Conservation (phyloP, 2,113 vertebrate genomes). For the Otus sunia region DNA sequence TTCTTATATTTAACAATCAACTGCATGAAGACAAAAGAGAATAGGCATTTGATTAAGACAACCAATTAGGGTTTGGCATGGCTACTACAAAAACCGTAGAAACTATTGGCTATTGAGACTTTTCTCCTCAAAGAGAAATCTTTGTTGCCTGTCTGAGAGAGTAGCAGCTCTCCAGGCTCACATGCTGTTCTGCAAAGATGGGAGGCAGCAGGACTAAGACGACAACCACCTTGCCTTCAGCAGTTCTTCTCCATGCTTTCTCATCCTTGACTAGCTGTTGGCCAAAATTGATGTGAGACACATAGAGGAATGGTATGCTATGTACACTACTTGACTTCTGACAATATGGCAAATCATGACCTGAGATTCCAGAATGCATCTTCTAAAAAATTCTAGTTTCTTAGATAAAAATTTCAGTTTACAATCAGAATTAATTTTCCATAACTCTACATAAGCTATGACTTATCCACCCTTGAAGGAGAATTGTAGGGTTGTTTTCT, state of each 20-base stretch:
- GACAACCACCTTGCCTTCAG: neutral
- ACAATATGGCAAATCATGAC: neutral
- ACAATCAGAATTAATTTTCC: neutral
- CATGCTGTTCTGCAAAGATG: neutral
- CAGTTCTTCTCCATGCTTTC: neutral
- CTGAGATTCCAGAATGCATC: neutral
- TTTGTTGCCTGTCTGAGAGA: neutral
- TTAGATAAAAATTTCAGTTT: neutral
- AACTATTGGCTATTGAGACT: neutral
- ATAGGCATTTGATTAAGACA: constrained; percentile 8
- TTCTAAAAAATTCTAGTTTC: neutral
- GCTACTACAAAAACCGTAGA: neutral
- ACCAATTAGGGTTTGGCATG: neutral
- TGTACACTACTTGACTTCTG: neutral
- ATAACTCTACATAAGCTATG: neutral
- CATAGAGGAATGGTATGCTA: neutral
- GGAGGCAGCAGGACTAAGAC: neutral
- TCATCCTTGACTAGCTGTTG: neutral
- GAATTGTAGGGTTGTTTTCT: neutral
- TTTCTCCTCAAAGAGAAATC: neutral
- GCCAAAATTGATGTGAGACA: neutral
- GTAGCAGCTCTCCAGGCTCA: neutral
- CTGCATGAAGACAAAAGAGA: neutral
- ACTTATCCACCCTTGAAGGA: neutral
- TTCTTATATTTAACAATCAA: neutral